These are phyloP conservation scores for Apoda limacodes DNA, from an alignment of 2,888 invertebrate genomes.

Conservation along the genomic window DNA sequence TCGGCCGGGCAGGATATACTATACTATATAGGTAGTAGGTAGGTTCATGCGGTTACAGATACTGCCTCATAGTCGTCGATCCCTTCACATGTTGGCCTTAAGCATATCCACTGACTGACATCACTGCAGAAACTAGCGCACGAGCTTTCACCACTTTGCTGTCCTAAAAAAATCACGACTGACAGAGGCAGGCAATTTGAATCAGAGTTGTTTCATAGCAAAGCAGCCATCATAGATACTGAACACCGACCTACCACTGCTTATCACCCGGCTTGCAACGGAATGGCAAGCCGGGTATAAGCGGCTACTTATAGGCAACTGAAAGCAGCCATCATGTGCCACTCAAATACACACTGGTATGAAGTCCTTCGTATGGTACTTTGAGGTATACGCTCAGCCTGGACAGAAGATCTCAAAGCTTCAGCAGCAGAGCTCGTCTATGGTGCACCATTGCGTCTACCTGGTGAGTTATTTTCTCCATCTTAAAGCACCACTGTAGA, in stretches of 20 bases:
- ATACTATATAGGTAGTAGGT: constrained; percentile 2
- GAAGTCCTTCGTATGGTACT: constrained; percentile 9
- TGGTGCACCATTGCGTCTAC: too few species aligned
- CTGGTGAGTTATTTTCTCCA: too few species aligned
- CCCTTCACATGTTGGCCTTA: constrained; percentile 33
- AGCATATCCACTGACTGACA: constrained; percentile 27
- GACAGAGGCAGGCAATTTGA: constrained; percentile 26
- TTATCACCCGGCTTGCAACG: constrained; percentile 15
- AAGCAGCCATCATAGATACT: too few species aligned
- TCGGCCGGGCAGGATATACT: constrained; percentile 7
- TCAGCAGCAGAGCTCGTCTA: too few species aligned
- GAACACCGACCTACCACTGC: too few species aligned
- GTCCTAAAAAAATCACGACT: constrained; percentile 24
- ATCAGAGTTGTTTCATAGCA: constrained; percentile 12
- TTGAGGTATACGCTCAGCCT: constrained; percentile 8
- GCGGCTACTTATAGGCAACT: constrained; percentile 35
- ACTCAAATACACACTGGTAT: constrained; percentile 15
- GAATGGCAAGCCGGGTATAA: constrained; percentile 9
- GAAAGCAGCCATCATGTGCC: too few species aligned
- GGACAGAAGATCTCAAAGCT: too few species aligned
- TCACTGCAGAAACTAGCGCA: constrained; percentile 30
- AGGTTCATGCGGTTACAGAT: constrained; percentile 8
- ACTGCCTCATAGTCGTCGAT: constrained; percentile 17
- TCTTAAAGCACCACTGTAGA: too few species aligned
- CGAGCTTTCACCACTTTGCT: constrained; percentile 29